A percentile compares a stretch with the other conserved stretches of the same genome.
These are phyloP conservation scores for Nestor notabilis DNA, from an alignment of 2,113 vertebrate genomes.

Conservation along the genomic window DNA sequence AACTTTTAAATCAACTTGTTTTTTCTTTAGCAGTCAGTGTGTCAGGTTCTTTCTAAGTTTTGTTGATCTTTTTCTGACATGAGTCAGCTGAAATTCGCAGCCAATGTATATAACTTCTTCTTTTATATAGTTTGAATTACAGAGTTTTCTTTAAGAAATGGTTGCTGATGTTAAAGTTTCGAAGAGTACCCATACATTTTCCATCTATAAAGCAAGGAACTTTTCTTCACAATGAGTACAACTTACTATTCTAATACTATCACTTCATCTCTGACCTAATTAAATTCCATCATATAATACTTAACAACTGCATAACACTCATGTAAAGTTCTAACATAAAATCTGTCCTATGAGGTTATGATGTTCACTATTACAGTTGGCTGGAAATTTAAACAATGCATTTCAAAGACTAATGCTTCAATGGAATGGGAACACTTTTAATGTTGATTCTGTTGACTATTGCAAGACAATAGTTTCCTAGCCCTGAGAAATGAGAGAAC, in stretches of 20 bases:
- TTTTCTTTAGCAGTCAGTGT: neutral
- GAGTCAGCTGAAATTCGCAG: conserved; percentile 8
- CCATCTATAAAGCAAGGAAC: neutral
- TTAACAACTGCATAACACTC: neutral
- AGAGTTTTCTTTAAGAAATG: neutral
- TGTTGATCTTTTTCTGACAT: neutral
- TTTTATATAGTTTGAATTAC: neutral
- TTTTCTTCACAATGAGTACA: neutral
- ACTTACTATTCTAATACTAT: conserved; percentile 20
- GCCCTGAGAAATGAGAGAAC: neutral
- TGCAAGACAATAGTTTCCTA: neutral
- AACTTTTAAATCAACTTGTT: neutral
- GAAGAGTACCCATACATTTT: neutral
- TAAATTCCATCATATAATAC: neutral
- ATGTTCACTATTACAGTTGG: neutral
- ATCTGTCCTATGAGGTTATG: neutral
- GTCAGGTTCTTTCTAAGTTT: neutral
- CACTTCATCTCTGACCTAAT: conserved; percentile 15
- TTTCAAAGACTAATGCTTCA: neutral
- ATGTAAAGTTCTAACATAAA: neutral
- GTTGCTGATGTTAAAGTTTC: neutral
- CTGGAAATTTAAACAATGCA: neutral
- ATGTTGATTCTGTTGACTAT: neutral
- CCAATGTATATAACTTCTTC: neutral
- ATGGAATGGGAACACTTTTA: neutral